Conservation (phyloP, 1,140 invertebrate genomes). For the Berghia stephanieae region DNA sequence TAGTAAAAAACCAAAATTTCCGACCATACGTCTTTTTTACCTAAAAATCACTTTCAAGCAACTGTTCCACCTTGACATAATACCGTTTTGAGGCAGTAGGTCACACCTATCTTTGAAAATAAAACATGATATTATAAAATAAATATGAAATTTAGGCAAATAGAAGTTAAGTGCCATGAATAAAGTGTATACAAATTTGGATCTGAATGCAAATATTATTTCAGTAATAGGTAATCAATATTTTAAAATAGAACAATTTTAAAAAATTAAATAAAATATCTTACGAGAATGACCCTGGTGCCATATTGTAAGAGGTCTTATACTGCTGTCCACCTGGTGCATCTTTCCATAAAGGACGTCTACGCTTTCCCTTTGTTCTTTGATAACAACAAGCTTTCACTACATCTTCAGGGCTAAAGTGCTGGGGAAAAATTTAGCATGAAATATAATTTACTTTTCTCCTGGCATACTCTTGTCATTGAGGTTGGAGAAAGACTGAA, state of each 20-base stretch:
- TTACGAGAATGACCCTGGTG: slow-evolving; percentile 76
- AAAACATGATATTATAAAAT: background rate
- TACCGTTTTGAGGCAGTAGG: too few species aligned
- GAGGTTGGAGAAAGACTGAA: too few species aligned
- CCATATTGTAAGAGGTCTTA: slow-evolving; percentile 77
- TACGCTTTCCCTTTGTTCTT: slow-evolving; percentile 46
- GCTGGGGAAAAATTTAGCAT: too few species aligned
- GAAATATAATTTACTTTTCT: too few species aligned
- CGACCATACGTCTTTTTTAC: too few species aligned
- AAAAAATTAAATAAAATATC: slow-evolving; percentile 5
- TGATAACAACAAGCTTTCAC: slow-evolving; percentile 63
- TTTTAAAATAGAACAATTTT: background rate
- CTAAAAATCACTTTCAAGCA: background rate
- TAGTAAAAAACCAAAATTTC: too few species aligned
- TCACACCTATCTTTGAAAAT: background rate
- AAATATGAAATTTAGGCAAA: background rate
- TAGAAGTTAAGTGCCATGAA: background rate
- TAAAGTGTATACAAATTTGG: background rate
- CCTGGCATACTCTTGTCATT: too few species aligned
- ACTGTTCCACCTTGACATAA: too few species aligned
- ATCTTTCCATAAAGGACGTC: slow-evolving; percentile 64
- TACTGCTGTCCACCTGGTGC: slow-evolving; percentile 68
- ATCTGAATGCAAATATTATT: too few species aligned
- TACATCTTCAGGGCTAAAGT: slow-evolving; percentile 66
- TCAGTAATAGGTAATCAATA: background rate